Percentiles rank a stretch among this genome's conserved stretches.
These are phyloP conservation scores for Opisthocomus hoazin DNA, from an alignment of 2,113 vertebrate genomes.

Conservation along the genomic window DNA sequence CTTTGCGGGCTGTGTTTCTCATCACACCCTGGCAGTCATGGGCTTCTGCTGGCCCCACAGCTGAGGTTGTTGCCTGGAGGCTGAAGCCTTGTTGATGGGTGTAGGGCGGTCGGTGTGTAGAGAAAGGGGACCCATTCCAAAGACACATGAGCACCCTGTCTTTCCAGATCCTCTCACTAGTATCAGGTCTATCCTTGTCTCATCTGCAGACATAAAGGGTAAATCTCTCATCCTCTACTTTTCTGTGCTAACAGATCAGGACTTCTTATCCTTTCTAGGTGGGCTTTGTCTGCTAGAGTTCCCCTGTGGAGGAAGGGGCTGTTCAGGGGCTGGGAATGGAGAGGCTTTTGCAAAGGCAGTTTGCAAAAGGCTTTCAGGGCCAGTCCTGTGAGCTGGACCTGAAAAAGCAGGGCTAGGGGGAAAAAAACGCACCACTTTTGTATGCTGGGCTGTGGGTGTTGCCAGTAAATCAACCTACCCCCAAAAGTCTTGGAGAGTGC, in stretches of 20 bases:
- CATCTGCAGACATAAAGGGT: not conserved
- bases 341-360: not conserved
- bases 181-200: not conserved
- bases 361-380: not conserved
- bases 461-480: not conserved
- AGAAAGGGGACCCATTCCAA: not conserved
- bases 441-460: not conserved
- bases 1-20: rapidly evolving
- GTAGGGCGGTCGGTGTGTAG: not conserved
- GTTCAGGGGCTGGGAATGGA: not conserved
- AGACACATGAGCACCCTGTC: too few relatives aligned
- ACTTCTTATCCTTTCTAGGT: not conserved
- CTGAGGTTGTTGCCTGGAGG: not conserved
- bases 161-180: not conserved
- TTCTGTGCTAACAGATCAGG: not conserved
- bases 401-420: not conserved
- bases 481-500: not conserved
- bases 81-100: not conserved
- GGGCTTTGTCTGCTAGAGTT: not conserved
- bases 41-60: not conserved
- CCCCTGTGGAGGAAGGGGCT: not conserved
- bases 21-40: not conserved
- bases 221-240: not conserved
- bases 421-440: not conserved
- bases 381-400: not conserved